Evolutionary conservation across 2,113 vertebrate species (phyloP).

Genomic region (Pollachius pollachius): DNA sequence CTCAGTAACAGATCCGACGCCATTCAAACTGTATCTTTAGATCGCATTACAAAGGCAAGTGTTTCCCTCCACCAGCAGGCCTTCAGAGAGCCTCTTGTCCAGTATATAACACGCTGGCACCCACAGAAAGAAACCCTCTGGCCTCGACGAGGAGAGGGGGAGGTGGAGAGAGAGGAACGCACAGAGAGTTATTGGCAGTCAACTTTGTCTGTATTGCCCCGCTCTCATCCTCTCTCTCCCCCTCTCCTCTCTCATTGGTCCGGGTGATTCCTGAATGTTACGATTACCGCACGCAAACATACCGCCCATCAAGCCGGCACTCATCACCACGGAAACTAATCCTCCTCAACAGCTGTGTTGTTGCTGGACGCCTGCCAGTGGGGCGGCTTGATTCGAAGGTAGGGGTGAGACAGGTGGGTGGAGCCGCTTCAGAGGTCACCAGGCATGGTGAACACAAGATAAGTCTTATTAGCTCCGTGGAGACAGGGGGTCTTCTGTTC

Average conservation of each 20-base stretch:
- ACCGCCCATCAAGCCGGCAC: slow-evolving; percentile 56
- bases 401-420: neutral
- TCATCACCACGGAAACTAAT: slow-evolving; percentile 80
- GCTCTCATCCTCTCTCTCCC: neutral
- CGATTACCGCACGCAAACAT: slow-evolving; percentile 69
- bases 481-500: too few relatives aligned
- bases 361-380: slow-evolving; percentile 76
- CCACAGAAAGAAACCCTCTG: slow-evolving; percentile 61
- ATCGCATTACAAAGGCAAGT: slow-evolving; percentile 53
- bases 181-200: slow-evolving; percentile 54
- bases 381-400: slow-evolving; percentile 17
- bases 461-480: slow-evolving; percentile 6
- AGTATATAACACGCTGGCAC: slow-evolving; percentile 62
- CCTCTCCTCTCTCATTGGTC: slow-evolving; percentile 43
- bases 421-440: neutral
- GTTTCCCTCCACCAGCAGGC: slow-evolving; percentile 51
- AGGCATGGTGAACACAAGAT: slow-evolving; percentile 39
- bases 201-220: slow-evolving; percentile 46
- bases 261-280: slow-evolving; percentile 65
- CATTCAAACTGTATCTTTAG: slow-evolving; percentile 56
- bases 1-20: slow-evolving; percentile 25
- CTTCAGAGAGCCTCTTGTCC: slow-evolving; percentile 60
- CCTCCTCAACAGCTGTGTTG: slow-evolving; percentile 84
- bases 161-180: slow-evolving; percentile 10
- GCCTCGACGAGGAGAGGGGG: slow-evolving; percentile 34